Base-by-base conservation (phyloP, 2,888 invertebrate genomes). In the Caenorhabditis macrosperma region DNA sequence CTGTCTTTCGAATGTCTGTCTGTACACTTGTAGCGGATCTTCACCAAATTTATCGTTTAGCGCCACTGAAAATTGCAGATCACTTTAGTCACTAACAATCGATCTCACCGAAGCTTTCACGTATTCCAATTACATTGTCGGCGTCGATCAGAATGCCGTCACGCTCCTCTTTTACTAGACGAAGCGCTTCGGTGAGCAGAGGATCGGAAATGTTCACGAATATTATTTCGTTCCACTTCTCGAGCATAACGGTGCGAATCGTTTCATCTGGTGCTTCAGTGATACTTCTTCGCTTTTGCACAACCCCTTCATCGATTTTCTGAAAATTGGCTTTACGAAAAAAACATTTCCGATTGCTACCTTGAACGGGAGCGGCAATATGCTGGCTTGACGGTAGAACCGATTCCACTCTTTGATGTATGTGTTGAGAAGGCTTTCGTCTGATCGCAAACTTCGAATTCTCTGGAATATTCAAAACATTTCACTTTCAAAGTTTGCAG, bases 361-460 rank as follows among this genome's bases (percentile, higher is more conserved):
- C 38, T 78, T 79, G 67, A 90, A 90, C 15, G 90, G 90, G 35
- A 87, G 84, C 6, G 90, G 89, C n/a, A 90, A 75, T 92, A 97
- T 98, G 91, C 95, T 95, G 92, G 97, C 97, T 91, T 99, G 98
- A 4, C 96, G 95, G 91, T 97, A 97, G 92, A 97, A 99, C 91
- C 96, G 96, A 60, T 96, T 94, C 99, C 99, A 99, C 92, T 99
- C 98, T 6, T 94, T 94, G 87, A 98, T 98, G 91, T 99, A 99
- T 0, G 97, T 95, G 91, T 96, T 96, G 7, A 99, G 93, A 41
- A 99, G 93, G 0, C 96, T 96, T 91, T 97, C 96, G 88, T 98
- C 97, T 90, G 97, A 97, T 82, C 95, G 94, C 90, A 97, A 95
- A 0, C 95, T 94, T 83, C 96, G 92, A 1, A 99, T 97, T 88